phyloP scores from a whole-genome alignment of 2,888 invertebrate species.

The Trachelus tabidus region DNA sequence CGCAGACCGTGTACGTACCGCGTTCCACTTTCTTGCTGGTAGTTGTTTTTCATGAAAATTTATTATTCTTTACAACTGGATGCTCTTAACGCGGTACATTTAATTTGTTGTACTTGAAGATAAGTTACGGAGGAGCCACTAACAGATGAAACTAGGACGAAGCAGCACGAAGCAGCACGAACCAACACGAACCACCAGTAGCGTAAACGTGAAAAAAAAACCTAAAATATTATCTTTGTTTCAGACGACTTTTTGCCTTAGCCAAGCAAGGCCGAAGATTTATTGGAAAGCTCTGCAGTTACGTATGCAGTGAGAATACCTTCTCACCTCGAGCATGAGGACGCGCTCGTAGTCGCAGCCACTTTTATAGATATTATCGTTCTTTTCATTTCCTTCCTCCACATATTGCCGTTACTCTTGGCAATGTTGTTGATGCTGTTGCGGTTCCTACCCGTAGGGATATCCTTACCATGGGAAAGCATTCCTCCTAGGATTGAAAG shows the following conservation, averaged over 20 bases:
- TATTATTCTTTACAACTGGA: constrained; percentile 44
- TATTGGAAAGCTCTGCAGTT: constrained; percentile 24
- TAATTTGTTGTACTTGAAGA: constrained; percentile 34
- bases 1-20: neutral
- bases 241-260: constrained; percentile 9
- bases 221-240: constrained; percentile 18
- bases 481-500: neutral
- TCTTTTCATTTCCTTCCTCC: too few relatives aligned
- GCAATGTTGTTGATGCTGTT: too few relatives aligned
- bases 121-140: neutral
- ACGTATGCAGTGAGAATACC: constrained; percentile 24
- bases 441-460: constrained; percentile 3
- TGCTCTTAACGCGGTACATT: constrained; percentile 23
- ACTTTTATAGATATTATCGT: too few relatives aligned
- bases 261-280: neutral
- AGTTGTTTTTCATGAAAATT: constrained; percentile 42
- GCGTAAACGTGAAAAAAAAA: neutral
- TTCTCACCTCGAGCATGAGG: neutral
- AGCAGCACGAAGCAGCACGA: too few relatives aligned
- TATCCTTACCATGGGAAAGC: constrained; percentile 5
- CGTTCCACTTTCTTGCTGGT: constrained; percentile 10
- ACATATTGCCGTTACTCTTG: too few relatives aligned
- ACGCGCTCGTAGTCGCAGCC: too few relatives aligned
- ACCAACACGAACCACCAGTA: neutral
- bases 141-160: neutral